These are phyloP conservation scores for Hypanus sabinus DNA, from an alignment of 2,113 vertebrate genomes.

Conservation along the genomic window DNA sequence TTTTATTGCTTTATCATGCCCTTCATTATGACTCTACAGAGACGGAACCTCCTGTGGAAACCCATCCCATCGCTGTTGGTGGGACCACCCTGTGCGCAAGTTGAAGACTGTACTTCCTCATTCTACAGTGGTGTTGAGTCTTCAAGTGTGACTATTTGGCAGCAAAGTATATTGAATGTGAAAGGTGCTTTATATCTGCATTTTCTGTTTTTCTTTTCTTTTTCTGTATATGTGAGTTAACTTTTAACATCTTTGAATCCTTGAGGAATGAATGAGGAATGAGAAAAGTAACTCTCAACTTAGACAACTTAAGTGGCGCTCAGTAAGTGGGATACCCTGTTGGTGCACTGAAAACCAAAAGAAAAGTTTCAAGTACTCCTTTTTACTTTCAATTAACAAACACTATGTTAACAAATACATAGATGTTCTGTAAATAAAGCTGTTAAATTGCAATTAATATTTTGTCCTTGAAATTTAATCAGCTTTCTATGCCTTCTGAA, in stretches of 20 bases:
- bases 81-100: not conserved
- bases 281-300: not conserved
- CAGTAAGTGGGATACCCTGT: not conserved
- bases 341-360: not conserved
- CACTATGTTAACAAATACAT: not conserved
- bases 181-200: not conserved
- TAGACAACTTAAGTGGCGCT: not conserved
- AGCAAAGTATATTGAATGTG: not conserved
- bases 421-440: constrained; percentile 22
- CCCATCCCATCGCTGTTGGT: not conserved
- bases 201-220: not conserved
- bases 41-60: not conserved
- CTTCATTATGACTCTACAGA: too few relatives aligned
- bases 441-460: constrained; percentile 25
- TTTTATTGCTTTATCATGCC: too few relatives aligned
- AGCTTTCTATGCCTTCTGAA: not conserved
- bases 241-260: not conserved
- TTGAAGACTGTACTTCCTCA: not conserved
- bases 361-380: not conserved
- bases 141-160: not conserved
- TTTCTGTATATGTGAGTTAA: not conserved
- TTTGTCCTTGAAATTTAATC: constrained; percentile 25
- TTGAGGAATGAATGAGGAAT: not conserved
- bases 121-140: not conserved
- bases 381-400: constrained; percentile 2